phyloP scores from a whole-genome alignment of 1,140 invertebrate species.

The Leptinotarsa undecemlineata region DNA sequence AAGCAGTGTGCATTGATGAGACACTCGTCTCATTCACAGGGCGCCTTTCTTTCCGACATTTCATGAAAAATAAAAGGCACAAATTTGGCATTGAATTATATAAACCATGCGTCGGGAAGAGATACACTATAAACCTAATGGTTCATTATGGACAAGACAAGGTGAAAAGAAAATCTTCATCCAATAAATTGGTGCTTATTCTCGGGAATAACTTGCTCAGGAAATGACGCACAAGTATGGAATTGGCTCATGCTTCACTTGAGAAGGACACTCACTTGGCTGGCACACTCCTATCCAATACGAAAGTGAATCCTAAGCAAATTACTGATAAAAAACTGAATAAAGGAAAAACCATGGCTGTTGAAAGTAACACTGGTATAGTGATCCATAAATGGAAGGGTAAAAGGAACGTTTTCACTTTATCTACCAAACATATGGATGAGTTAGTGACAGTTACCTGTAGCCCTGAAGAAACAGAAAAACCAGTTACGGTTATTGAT shows the following conservation, averaged over 20 bases:
- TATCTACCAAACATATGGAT: neutral
- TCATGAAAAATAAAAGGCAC: neutral
- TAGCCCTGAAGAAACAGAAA: constrained; percentile 13
- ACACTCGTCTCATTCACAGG: neutral
- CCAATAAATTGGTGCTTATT: constrained; percentile 39
- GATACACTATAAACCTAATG: neutral
- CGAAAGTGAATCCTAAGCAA: constrained; percentile 20
- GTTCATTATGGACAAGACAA: constrained; percentile 12
- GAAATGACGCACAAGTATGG: constrained; percentile 50
- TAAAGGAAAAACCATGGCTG: constrained; percentile 10
- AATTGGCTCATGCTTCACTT: constrained; percentile 43
- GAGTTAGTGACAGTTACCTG: constrained; percentile 3
- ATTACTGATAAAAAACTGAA: constrained; percentile 27
- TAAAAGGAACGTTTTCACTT: neutral
- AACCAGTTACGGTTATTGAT: constrained; percentile 29
- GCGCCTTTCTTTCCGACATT: neutral
- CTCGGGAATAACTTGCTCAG: constrained; percentile 40
- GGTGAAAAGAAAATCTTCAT: neutral
- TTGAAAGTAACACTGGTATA: constrained; percentile 15
- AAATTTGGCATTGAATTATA: neutral
- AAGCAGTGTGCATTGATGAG: neutral
- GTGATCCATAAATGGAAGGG: constrained; percentile 17
- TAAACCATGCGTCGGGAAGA: neutral
- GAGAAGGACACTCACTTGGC: no score
- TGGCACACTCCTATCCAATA: no score